phyloP scores from a whole-genome alignment of 2,888 invertebrate genomes.

The Cryptocephalus primarius region DNA sequence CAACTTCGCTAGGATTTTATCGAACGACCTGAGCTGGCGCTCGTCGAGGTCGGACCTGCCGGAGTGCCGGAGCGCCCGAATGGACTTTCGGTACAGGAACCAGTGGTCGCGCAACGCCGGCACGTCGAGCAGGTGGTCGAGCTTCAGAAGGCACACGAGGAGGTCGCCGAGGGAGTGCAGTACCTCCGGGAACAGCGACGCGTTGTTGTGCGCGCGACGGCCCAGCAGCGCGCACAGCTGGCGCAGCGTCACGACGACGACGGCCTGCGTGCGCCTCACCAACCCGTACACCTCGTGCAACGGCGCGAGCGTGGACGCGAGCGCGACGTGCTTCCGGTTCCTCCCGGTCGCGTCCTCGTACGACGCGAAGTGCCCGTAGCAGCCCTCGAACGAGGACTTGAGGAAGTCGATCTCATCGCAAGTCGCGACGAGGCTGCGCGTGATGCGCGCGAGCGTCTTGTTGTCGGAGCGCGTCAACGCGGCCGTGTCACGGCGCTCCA shows the following conservation, averaged over 20 bases:
- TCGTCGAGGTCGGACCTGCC: conserved; percentile 47
- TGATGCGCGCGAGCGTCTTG: conserved; percentile 64
- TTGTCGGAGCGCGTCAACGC: conserved; percentile 72
- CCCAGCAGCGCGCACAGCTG: conserved; percentile 64
- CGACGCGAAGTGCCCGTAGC: conserved; percentile 49
- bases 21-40: conserved; percentile 54
- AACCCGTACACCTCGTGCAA: conserved; percentile 57
- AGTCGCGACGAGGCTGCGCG: conserved; percentile 67
- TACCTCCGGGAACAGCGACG: conserved; percentile 32
- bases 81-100: conserved; percentile 63
- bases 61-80: conserved; percentile 57
- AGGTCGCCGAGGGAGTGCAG: conserved; percentile 53
- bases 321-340: conserved; percentile 26
- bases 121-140: conserved; percentile 55
- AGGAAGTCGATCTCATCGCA: conserved; percentile 56
- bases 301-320: conserved; percentile 46
- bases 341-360: conserved; percentile 50
- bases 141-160: conserved; percentile 50
- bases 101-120: conserved; percentile 56
- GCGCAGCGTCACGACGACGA: conserved; percentile 58
- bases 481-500: conserved; percentile 43
- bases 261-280: conserved; percentile 57
- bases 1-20: conserved; percentile 45
- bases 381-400: conserved; percentile 42
- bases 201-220: conserved; percentile 22